Conservation (phyloP, 2,888 invertebrate genomes). For the Tyria jacobaeae region DNA sequence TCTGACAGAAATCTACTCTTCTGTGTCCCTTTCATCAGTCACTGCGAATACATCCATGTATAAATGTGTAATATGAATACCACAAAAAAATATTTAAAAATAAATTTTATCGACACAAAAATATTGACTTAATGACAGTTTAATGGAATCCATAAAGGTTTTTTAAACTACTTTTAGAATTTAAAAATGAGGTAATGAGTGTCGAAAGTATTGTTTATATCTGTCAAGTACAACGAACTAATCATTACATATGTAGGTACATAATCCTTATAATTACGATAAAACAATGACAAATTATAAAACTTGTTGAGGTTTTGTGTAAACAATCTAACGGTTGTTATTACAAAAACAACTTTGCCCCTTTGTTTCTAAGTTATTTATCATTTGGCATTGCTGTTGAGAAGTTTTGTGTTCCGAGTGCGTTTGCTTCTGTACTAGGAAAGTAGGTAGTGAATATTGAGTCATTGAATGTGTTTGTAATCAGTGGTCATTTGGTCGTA, state of each 20-base stretch:
- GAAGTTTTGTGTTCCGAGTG: constrained; percentile 72
- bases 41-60: no score
- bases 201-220: background rate
- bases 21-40: no score
- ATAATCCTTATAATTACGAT: constrained; percentile 23
- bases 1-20: no score
- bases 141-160: no score
- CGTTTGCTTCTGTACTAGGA: constrained; percentile 25
- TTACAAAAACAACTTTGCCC: constrained; percentile 32
- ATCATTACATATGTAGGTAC: background rate
- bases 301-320: constrained; percentile 48
- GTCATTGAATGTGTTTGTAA: constrained; percentile 17
- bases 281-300: constrained; percentile 31
- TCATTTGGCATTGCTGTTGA: constrained; percentile 16
- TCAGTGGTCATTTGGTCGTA: constrained; percentile 21
- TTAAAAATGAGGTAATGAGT: background rate
- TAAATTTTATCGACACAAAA: no score
- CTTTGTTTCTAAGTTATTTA: constrained; percentile 44
- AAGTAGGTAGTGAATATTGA: constrained; percentile 42
- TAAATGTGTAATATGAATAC: no score
- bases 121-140: no score
- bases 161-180: no score
- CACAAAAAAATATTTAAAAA: no score
- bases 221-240: background rate
- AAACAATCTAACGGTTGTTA: constrained; percentile 13